Evolutionary conservation across 2,113 vertebrate genomes (phyloP), one percentile per base, ranked within the genome.

Genomic region (Solea solea): DNA sequence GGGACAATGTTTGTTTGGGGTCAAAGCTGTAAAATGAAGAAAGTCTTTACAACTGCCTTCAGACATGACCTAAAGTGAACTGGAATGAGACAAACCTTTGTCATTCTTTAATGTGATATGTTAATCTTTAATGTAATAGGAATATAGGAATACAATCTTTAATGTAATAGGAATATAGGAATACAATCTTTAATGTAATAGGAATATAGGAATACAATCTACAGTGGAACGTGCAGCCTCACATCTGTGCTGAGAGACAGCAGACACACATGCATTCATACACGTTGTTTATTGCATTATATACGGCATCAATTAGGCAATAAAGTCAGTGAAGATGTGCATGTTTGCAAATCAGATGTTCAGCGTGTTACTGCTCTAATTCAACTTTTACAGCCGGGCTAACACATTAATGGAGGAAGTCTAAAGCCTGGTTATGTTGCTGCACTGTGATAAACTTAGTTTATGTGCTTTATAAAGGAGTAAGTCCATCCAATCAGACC

Each of bases 271-370:
- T 49, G 42, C 60, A 28, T 64, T 68, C 51, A 41, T 46, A 21
- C 60, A 21, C 15, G 39, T 14, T 74, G 41, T 70, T 80, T 67
- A 73, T 57, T 72, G 48, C 62, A 54, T 76, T 45, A 67, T 72
- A 62, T 72, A 69, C 41, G 40, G n/a, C 10, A 58, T 72, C 72
- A 82, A 84, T 80, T 51, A 69, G 54, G 64, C 48, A 16, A 64
- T 86, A 74, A 86, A 84, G 74, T 81, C 79, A 74, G 62, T 55
- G 62, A 56, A 72, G 68, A 72, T 69, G 28, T 44, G 51, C 34
- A 62, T 46, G 62, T 70, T 57, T 73, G 72, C 64, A 82, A 88
- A 88, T 84, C 76, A 81, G 63, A 82, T 80, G 65, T 76, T 69
- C 68, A 72, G 27, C 50, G 40, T 68, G 68, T 74, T 76, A 69